Evolutionary conservation across 2,888 invertebrate species (phyloP), one percentile per base, ranked within the genome.

Genomic region (Adelphocoris suturalis): DNA sequence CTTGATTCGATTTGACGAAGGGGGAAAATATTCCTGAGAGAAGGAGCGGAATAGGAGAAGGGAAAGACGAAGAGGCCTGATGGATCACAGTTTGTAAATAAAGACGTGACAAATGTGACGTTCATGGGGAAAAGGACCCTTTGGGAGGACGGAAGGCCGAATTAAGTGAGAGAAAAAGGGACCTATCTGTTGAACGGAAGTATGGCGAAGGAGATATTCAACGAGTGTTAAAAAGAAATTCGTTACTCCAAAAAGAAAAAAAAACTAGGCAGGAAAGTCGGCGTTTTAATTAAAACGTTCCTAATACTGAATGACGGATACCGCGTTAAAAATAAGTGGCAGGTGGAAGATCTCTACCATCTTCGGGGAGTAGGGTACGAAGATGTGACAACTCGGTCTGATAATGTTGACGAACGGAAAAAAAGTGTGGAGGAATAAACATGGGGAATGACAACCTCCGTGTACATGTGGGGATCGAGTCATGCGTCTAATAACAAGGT

Each of bases 1-100:
- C 75, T 68, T 86, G 68, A 86, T 86, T 86, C 86, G 86, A 86
- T 86, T 86, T 86, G 86, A 86, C 75, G 75, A 37, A 28, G 75
- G 27, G 48, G 19, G 82, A 52, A 82, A 55, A 55, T 82, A 55
- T 27, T 52, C 27, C 52, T 52, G 48, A 19, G 23, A 85, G 61
- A 61, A 55, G 55, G 46, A n/a, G 14, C 46, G 78, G 47, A 46
- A 5, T 37, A 27, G 28, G 78, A 28, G 68, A n/a, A 9, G 23
- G 46, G n/a, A 76, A 19, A 78, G 46, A 78, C n/a, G 46, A 46
- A 47, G 78, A 78, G 78, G 46, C 46, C 85, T 85, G 85, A 85
- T 85, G 85, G 57, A 57, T 85, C 37, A 28, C 85, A 55, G 27
- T 85, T 85, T 85, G 85, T 85, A 85, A 85, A 85, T 85, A 61